These are phyloP conservation scores for Tauraco hartlaubi DNA, from an alignment of 2,797 vertebrate species.

Conservation along the genomic window DNA sequence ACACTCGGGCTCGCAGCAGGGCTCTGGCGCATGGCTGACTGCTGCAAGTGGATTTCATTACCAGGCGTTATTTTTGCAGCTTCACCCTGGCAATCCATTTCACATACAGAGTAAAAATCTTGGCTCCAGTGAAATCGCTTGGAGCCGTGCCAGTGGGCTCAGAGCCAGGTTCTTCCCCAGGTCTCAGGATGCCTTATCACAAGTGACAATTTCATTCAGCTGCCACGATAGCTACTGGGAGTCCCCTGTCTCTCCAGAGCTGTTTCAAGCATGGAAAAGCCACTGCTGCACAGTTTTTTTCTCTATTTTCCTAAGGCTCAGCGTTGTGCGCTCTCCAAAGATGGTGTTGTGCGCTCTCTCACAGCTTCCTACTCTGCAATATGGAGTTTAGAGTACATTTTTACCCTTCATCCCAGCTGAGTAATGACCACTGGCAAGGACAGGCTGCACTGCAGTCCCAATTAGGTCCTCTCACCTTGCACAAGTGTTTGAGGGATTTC, in stretches of 20 bases:
- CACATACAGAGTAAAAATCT: not conserved
- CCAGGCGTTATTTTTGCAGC: slow-evolving; percentile 22
- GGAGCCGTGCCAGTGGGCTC: not conserved
- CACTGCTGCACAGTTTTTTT: not conserved
- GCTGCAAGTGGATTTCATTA: not conserved
- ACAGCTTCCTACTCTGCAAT: not conserved
- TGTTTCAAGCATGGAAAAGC: not conserved
- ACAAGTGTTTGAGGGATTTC: not conserved
- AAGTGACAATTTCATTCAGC: slow-evolving; percentile 54
- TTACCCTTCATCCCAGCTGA: not conserved
- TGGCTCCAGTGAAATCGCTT: slow-evolving; percentile 8
- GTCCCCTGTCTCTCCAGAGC: not conserved
- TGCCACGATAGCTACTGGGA: slow-evolving; percentile 11
- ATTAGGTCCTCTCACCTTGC: not conserved
- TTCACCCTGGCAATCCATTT: slow-evolving; percentile 8
- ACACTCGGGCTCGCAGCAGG: not conserved
- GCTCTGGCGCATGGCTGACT: not conserved
- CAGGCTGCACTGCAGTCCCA: not conserved
- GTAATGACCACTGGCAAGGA: not conserved
- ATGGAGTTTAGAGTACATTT: not conserved
- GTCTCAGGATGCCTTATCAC: not conserved
- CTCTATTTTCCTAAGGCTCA: not conserved
- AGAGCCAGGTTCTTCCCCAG: slow-evolving; percentile 18
- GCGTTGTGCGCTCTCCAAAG: not conserved
- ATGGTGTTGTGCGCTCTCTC: not conserved